Percentiles rank a stretch among this genome's conserved stretches.
Conservation (phyloP, 2,888 invertebrate species). For the Chrysolina oricalcia region DNA sequence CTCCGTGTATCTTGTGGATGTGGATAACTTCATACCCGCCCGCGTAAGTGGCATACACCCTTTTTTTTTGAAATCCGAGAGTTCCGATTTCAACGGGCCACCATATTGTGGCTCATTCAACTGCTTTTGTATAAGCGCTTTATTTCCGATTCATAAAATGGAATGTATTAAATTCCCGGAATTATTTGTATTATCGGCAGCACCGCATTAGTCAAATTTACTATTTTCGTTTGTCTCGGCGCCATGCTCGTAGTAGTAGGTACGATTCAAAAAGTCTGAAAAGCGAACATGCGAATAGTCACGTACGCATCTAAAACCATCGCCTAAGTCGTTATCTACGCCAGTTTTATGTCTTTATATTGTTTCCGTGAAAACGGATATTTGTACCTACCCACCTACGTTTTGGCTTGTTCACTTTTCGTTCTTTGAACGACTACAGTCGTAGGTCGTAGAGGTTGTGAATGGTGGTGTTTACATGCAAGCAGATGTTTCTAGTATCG, state of each 20-base stretch:
- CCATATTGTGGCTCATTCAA: too few relatives aligned
- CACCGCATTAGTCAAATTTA: not conserved
- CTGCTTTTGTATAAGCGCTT: too few relatives aligned
- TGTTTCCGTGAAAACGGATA: conserved; percentile 50
- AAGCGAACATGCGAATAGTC: conserved; percentile 67
- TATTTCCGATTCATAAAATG: not conserved
- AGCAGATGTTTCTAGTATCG: too few relatives aligned
- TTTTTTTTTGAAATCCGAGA: too few relatives aligned
- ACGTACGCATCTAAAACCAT: conserved; percentile 69
- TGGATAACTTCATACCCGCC: too few relatives aligned
- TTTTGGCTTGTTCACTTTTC: not conserved
- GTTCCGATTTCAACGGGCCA: too few relatives aligned
- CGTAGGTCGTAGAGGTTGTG: too few relatives aligned
- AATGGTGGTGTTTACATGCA: too few relatives aligned
- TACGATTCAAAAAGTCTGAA: not conserved
- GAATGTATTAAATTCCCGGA: not conserved
- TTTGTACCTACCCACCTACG: not conserved
- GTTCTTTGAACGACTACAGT: too few relatives aligned
- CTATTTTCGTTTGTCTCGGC: not conserved
- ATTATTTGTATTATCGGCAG: not conserved
- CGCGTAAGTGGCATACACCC: too few relatives aligned
- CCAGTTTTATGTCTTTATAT: conserved; percentile 31
- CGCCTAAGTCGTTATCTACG: conserved; percentile 32
- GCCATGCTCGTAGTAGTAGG: not conserved
- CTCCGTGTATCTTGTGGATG: too few relatives aligned